Percentiles rank a stretch among this genome's conserved stretches.
These are phyloP conservation scores for Sarcophilus harrisii DNA, from an alignment of 2,797 vertebrate species.

Conservation along the genomic window DNA sequence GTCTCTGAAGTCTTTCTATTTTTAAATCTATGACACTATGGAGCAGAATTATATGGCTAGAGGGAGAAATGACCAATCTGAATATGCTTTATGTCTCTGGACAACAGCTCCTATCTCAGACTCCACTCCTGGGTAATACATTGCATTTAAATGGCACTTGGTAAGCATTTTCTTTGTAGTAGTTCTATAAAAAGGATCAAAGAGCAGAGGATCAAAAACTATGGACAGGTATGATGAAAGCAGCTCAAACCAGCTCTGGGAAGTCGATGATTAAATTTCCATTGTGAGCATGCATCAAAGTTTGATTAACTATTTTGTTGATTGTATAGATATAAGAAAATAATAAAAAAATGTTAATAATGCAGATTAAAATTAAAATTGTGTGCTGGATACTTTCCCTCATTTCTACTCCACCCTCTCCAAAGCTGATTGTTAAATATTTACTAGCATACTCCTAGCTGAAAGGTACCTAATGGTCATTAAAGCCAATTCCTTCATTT, in stretches of 20 bases:
- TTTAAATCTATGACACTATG: neutral
- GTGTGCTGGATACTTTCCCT: neutral
- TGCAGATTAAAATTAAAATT: neutral
- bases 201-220: neutral
- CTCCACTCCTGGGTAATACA: neutral
- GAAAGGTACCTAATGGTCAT: neutral
- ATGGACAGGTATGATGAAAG: neutral
- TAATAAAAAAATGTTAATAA: neutral
- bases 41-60: neutral
- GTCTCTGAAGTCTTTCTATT: neutral
- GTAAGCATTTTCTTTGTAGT: neutral
- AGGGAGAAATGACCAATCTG: neutral
- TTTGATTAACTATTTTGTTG: neutral
- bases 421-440: neutral
- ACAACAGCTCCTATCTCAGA: neutral
- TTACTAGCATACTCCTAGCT: neutral
- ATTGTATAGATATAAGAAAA: neutral
- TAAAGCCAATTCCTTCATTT: neutral
- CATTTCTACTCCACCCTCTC: neutral
- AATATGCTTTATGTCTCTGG: neutral
- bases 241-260: neutral
- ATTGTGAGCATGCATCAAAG: neutral
- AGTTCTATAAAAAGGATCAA: neutral
- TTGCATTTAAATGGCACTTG: neutral
- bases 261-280: neutral